A percentile compares a stretch with the other conserved stretches of the same genome.
phyloP scores from a whole-genome alignment of 2,888 invertebrate species.

The Mythimna loreyi region DNA sequence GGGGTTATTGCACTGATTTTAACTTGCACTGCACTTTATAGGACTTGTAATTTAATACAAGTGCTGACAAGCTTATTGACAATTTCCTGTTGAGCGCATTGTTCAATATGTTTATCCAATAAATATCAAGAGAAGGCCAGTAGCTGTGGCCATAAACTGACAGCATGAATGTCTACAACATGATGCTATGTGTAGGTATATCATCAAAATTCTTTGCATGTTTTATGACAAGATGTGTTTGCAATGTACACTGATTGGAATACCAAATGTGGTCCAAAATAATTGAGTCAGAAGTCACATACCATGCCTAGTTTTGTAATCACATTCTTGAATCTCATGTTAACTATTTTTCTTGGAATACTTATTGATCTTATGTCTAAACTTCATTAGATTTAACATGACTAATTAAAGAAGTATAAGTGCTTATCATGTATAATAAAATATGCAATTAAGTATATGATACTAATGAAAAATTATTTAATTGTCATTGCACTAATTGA shows the following conservation, averaged over 20 bases:
- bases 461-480: not conserved
- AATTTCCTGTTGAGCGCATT: constrained; percentile 83
- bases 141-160: constrained; percentile 47
- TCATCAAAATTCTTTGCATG: constrained; percentile 69
- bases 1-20: constrained; percentile 74
- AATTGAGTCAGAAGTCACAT: constrained; percentile 67
- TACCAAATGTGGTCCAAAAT: constrained; percentile 73
- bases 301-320: constrained; percentile 59
- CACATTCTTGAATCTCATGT: constrained; percentile 59
- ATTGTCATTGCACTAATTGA: not conserved
- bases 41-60: constrained; percentile 69
- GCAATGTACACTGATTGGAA: constrained; percentile 71
- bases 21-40: constrained; percentile 66
- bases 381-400: constrained; percentile 3
- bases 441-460: not conserved
- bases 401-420: not conserved
- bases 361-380: constrained; percentile 17
- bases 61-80: constrained; percentile 84
- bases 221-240: constrained; percentile 67
- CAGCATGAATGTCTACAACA: constrained; percentile 42
- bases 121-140: constrained; percentile 74
- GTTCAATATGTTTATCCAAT: constrained; percentile 84
- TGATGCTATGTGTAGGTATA: constrained; percentile 52
- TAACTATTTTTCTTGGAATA: constrained; percentile 34
- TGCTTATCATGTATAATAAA: too few species aligned